Percentiles rank a stretch among this genome's conserved stretches.
Evolutionary conservation across 2,888 invertebrate genomes (phyloP).

Genomic region (Campaea margaritaria): DNA sequence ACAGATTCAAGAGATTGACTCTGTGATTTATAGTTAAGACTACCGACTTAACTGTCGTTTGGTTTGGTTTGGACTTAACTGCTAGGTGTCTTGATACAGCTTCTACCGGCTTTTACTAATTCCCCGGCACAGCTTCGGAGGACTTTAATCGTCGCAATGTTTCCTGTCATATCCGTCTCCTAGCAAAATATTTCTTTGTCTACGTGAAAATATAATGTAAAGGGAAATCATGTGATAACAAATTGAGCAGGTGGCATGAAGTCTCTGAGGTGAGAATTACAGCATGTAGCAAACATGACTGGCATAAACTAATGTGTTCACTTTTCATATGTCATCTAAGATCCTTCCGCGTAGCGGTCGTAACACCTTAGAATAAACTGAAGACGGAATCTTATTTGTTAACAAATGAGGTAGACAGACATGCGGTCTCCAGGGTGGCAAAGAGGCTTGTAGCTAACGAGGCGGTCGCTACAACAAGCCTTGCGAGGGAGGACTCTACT

Average conservation of each 20-base stretch:
- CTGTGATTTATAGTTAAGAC: no score
- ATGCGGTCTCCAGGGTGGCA: not conserved
- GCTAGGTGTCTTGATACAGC: no score
- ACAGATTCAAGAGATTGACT: no score
- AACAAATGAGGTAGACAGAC: not conserved
- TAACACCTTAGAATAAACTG: slow-evolving; percentile 4
- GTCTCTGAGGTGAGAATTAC: slow-evolving; percentile 51
- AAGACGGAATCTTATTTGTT: not conserved
- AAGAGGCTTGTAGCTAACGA: slow-evolving; percentile 6
- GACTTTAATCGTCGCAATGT: no score
- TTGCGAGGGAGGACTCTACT: not conserved
- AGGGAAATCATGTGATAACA: slow-evolving; percentile 45
- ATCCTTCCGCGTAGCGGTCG: slow-evolving; percentile 17
- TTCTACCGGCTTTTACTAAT: no score
- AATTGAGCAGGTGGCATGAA: slow-evolving; percentile 55
- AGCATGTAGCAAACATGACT: slow-evolving; percentile 56
- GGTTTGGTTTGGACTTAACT: not conserved
- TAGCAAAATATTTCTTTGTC: not conserved
- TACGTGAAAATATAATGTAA: not conserved
- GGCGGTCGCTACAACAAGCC: not conserved
- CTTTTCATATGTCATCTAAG: slow-evolving; percentile 65
- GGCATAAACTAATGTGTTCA: slow-evolving; percentile 60
- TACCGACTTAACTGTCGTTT: not conserved
- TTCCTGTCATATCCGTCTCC: not conserved
- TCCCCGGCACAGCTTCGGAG: no score